Evolutionary conservation across 2,797 vertebrate species (phyloP), one percentile per base, ranked within the genome.

Genomic region (Xiphorhynchus erythropygius): DNA sequence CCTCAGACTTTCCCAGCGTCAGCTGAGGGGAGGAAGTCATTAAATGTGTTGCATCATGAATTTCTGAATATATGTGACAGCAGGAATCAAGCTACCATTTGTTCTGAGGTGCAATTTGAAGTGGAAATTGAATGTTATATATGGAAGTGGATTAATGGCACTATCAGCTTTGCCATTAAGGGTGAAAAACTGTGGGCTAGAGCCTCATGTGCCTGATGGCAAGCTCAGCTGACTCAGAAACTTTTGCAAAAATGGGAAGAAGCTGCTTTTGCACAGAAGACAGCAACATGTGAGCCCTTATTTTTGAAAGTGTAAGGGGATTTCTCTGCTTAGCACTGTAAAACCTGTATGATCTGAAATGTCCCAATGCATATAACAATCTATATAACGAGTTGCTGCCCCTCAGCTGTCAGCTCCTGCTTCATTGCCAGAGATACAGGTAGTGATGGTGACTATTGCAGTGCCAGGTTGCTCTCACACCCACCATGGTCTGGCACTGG

Each of bases 61-160:
- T 59, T 87, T 89, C 46, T 50, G 76, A 55, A 75, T 23, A 19
- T 46, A 27, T 57, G 50, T 84, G 90, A 27, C 55, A 84, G 57
- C 46, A 39, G 59, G 46, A 78, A 71, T 83, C 37, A 33, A 71
- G 76, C 33, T 30, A 4, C 90, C 56, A 49, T 89, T 94, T 60
- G 60, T 81, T 77, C 81, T 7, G 70, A 92, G 90, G 21, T 68
- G 81, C 75, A 67, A 73, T 88, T 52, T 90, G 83, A 85, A 77
- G 86, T 64, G 63, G 80, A 74, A 84, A 92, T 83, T 23, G 49
- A 39, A 84, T 33, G 55, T 47, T 91, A 49, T 50, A 62, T 37
- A 56, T 42, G 57, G 15, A 71, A 94, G 73, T 90, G 94, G 83
- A 91, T 88, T 95, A 96, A 97, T 94, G 90, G 90, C 57, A 47